A percentile compares a stretch with the other conserved stretches of the same genome.
Evolutionary conservation across 2,113 vertebrate genomes (phyloP).

Genomic region (Podarcis cretensis): DNA sequence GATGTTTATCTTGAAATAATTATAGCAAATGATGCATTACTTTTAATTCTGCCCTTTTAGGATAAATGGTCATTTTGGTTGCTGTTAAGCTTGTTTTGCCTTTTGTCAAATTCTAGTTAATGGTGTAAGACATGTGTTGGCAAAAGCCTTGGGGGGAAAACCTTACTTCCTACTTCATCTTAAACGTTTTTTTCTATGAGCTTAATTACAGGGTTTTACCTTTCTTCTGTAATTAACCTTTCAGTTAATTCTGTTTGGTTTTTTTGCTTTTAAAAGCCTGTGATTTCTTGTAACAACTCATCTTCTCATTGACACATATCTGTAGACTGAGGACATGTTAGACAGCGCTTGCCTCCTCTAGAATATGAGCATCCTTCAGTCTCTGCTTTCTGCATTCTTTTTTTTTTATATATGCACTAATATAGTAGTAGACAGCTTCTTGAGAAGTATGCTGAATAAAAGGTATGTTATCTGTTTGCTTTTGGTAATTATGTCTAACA

Average conservation of each 20-base stretch:
- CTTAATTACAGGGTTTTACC: constrained; percentile 31
- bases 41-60: neutral
- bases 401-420: neutral
- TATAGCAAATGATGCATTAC: neutral
- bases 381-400: rapidly evolving
- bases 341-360: neutral
- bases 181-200: constrained; percentile 47
- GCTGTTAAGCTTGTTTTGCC: neutral
- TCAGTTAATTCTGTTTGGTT: constrained; percentile 20
- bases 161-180: constrained; percentile 43
- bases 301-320: constrained; percentile 16
- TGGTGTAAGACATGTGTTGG: constrained; percentile 7
- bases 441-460: neutral
- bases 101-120: constrained; percentile 16
- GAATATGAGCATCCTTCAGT: neutral
- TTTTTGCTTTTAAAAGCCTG: constrained; percentile 36
- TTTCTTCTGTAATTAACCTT: constrained; percentile 30
- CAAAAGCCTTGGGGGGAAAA: constrained; percentile 26
- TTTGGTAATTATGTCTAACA: neutral
- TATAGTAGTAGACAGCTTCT: neutral
- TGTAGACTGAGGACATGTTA: neutral
- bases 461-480: neutral
- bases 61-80: neutral
- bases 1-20: neutral
- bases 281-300: neutral